These are phyloP conservation scores for Carlito syrichta DNA, from an alignment of 2,113 vertebrate species.

Conservation along the genomic window DNA sequence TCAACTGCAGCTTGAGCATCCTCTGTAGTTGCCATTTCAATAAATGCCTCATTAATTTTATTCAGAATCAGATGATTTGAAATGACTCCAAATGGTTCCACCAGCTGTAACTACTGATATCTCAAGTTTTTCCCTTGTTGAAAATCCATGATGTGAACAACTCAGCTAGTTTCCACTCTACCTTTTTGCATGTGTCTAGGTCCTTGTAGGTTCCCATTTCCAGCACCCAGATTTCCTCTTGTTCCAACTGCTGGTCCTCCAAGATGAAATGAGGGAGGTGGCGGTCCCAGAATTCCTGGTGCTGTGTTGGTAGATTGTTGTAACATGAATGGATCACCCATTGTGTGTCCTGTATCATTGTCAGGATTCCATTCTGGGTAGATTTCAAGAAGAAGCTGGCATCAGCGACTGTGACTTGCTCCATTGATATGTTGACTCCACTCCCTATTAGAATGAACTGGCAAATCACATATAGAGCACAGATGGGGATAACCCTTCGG, in stretches of 20 bases:
- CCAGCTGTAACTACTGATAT: constrained; percentile 84
- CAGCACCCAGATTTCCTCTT: constrained; percentile 83
- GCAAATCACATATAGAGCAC: constrained; percentile 91
- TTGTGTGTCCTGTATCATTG: constrained; percentile 87
- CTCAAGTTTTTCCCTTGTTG: constrained; percentile 87
- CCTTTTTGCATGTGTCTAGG: constrained; percentile 86
- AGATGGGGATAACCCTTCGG: constrained; percentile 91
- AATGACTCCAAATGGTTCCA: constrained; percentile 87
- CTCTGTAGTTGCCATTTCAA: constrained; percentile 92
- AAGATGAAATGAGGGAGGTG: constrained; percentile 85
- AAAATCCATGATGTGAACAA: constrained; percentile 90
- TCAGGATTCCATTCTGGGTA: constrained; percentile 96
- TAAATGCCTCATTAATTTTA: constrained; percentile 91
- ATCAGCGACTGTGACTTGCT: constrained; percentile 93
- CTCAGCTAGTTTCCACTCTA: constrained; percentile 86
- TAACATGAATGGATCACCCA: constrained; percentile 87
- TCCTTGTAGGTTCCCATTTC: constrained; percentile 86
- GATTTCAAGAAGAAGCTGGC: constrained; percentile 92
- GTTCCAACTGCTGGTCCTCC: constrained; percentile 84
- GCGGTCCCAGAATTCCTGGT: constrained; percentile 87
- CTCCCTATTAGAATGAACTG: constrained; percentile 92
- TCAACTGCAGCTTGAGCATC: constrained; percentile 92
- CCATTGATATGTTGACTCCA: constrained; percentile 95
- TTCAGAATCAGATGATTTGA: constrained; percentile 86
- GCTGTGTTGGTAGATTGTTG: constrained; percentile 88